These are phyloP conservation scores for Melanostigma gelatinosum DNA, from an alignment of 2,113 vertebrate genomes.

Conservation along the genomic window DNA sequence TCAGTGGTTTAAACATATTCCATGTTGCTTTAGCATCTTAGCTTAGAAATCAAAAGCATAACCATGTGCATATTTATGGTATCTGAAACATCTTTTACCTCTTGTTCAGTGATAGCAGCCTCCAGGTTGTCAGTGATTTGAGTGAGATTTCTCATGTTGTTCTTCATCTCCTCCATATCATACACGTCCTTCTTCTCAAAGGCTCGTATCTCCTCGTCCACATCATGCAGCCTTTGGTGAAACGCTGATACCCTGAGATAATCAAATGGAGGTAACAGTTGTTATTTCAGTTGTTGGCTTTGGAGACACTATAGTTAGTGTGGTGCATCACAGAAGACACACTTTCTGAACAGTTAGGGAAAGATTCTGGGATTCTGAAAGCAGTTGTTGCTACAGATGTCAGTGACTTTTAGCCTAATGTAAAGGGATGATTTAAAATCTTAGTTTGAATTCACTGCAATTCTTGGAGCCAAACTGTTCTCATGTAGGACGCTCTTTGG, in stretches of 20 bases:
- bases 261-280: conserved; percentile 6
- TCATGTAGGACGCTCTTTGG: neutral
- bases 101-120: conserved; percentile 83
- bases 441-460: neutral
- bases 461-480: neutral
- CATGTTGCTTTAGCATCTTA: neutral
- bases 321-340: neutral
- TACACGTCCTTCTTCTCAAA: conserved; percentile 86
- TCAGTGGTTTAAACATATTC: neutral
- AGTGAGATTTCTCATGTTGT: conserved; percentile 84
- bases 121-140: conserved; percentile 84
- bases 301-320: neutral
- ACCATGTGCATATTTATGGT: neutral
- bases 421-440: neutral
- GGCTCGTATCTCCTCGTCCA: conserved; percentile 83
- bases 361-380: neutral
- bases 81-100: conserved; percentile 77
- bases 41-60: neutral
- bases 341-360: neutral
- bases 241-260: conserved; percentile 83
- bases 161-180: conserved; percentile 85
- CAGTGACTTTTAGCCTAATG: neutral
- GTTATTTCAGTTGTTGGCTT: neutral
- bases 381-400: neutral
- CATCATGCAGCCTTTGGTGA: conserved; percentile 77